Evolutionary conservation across 2,797 vertebrate species (phyloP), one percentile per base, ranked within the genome.

Genomic region (Xiphophorus birchmanni): DNA sequence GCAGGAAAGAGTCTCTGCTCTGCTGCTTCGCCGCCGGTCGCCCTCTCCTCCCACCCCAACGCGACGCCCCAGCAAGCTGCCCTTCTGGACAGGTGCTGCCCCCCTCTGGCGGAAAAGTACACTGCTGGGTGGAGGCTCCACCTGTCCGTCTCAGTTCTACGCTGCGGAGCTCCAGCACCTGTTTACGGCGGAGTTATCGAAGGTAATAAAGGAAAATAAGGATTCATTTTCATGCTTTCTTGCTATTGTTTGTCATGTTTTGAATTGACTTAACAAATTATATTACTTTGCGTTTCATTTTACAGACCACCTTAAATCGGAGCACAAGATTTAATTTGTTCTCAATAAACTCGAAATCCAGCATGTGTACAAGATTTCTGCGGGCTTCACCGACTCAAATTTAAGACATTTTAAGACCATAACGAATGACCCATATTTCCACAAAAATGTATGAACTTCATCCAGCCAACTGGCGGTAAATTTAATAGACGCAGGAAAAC

Each of bases 21-120:
- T 96, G 23, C 95, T 99, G 72, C 93, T 98, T 4, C 80, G 82
- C 0, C 91, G 87, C 86, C 90, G 94, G 52, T 4, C 90, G 29
- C 84, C 92, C 77, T 91, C 75, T n/a, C 95, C 90, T 40, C 93
- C 95, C 18, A 97, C 97, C 0, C 97, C 97, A 0, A 93, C 89
- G 0, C 94, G 96, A 47, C 85, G 95, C 40, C 74, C 92, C 44
- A 98, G 98, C 83, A 85, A 56, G 18, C 95, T 99, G 77, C 88
- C 89, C 0, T 83, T 89, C 17, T 40, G 80, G 81, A 74, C 47
- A 9, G 92, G 84, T 10, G 86, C 82, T 56, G 92, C 93, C 79
- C 93, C 94, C 50, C 94, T 99, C 45, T 99, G 99, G 98, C 91
- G 95, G 56, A 94, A 94, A 94, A 99, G 97, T n/a, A 56, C 96